Base-by-base conservation (phyloP, 2,888 invertebrate genomes). In the Nomada ruficornis region DNA sequence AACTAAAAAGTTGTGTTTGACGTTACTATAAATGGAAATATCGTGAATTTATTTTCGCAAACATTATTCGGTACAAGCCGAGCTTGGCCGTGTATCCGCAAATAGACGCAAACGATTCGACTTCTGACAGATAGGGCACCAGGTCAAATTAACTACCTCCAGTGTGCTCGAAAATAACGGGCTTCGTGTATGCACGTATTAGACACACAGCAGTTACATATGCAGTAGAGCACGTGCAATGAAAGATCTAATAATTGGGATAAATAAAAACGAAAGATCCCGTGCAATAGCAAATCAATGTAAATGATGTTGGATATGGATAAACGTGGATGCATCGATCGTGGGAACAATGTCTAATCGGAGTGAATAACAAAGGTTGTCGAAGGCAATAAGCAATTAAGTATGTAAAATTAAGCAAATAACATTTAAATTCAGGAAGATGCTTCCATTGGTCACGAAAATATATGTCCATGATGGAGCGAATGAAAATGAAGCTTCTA, bases 61-160 rank as follows among this genome's bases (percentile, higher is more conserved):
- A 73, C 44, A 84, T 59, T 73, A 65, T 69, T 69, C 59, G 50
- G 67, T 65, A 78, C 70, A 64, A 70, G 13, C 29, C 65, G 65
- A 78, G 79, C 72, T 80, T 82, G 74, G 75, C 67, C 76, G 71
- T 78, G 78, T 77, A 77, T 88, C 87, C 85, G 80, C 82, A 89
- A 91, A 91, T 90, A 90, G 90, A 90, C 75, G 65, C 83, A 87
- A 90, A 89, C 83, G 81, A 77, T 89, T 90, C 88, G 86, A 89
- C 89, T 86, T 78, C 73, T 84, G 86, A 90, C 89, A 90, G 90
- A 90, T 91, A 86, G 90, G 91, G 89, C 90, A 91, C 88, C 89
- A 86, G 91, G 88, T 90, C 88, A 88, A 84, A 87, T 89, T 88
- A 89, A 87, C 87, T 87, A 85, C 83, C 85, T 83, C 74, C 83